Evolutionary conservation across 2,113 vertebrate genomes (phyloP).

Genomic region (Ovis aries): DNA sequence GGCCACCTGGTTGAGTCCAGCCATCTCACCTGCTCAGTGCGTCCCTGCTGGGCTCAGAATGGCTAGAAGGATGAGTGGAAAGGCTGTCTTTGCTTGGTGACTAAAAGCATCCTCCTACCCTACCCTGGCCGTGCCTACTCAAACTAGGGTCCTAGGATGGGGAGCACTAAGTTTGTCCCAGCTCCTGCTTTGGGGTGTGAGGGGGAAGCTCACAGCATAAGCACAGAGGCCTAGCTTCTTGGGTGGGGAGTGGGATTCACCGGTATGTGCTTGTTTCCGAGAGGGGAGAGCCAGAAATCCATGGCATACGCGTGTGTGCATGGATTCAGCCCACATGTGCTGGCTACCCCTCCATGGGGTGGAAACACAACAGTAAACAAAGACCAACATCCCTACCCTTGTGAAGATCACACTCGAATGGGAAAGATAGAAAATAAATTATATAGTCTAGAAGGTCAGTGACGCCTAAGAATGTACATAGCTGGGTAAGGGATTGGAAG

Average conservation of each 20-base stretch:
- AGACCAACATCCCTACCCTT: not conserved
- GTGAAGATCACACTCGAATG: not conserved
- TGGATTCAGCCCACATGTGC: not conserved
- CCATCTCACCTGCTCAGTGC: not conserved
- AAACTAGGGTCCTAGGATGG: not conserved
- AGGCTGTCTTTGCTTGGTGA: not conserved
- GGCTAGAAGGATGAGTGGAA: not conserved
- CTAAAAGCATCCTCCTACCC: not conserved
- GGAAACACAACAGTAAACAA: not conserved
- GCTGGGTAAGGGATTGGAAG: not conserved
- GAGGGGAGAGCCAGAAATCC: not conserved
- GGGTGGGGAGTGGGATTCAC: not conserved
- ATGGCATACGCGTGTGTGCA: rapidly evolving
- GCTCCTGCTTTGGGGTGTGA: not conserved
- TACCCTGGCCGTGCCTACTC: not conserved
- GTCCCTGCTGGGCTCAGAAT: not conserved
- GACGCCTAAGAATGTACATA: not conserved
- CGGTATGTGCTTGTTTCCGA: not conserved
- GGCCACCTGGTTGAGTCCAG: not conserved
- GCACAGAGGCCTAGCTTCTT: not conserved
- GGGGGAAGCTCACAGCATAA: not conserved
- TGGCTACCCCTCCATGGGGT: not conserved
- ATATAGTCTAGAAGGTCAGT: not conserved
- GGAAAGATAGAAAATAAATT: not conserved
- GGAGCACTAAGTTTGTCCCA: not conserved